Evolutionary conservation across 2,888 invertebrate species (phyloP), one percentile per base, ranked within the genome.

Genomic region (Ormyrus labotus): DNA sequence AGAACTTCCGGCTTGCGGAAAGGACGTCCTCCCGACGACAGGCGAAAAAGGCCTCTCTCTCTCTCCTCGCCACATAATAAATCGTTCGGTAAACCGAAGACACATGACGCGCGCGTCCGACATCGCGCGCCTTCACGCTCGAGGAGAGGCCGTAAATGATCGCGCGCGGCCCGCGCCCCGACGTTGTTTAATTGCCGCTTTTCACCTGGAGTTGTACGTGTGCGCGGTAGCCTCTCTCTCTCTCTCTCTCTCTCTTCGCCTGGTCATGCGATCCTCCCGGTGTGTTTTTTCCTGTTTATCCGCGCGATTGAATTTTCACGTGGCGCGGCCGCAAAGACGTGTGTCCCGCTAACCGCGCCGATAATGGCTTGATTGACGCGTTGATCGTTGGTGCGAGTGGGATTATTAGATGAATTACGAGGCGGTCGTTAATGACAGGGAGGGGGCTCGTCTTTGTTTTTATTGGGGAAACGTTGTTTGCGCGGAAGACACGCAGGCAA

Each of bases 1-100:
- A 84, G 8, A 84, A 87, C 87, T 90, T 90, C 90, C 90, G 89
- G 87, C 86, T 84, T 78, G 83, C 76, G 63, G 82, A 81, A 80
- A 81, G 83, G 81, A 82, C 80, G 74, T 2, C 79, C 58, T 65
- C 74, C 57, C 75, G 82, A 64, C 82, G 83, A 82, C 82, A 79
- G 76, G 78, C 85, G 50, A 45, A 57, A 51, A 55, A n/a, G 45
- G 67, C 60, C 47, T 45, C 63, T 51, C 61, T 8, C 53, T 13
- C 19, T 19, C 19, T 19, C 19, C 19, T 19, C 19, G 19, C 19
- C 19, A 19, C 58, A 78, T 86, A 86, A 87, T 89, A 86, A 89
- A 89, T 87, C 86, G 87, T 86, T 86, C 77, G 80, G 84, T 84
- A 83, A 84, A 86, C 84, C 84, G 83, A 85, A 83, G 82, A 75